phyloP scores from a whole-genome alignment of 2,797 vertebrate genomes.

The Morelia viridis region DNA sequence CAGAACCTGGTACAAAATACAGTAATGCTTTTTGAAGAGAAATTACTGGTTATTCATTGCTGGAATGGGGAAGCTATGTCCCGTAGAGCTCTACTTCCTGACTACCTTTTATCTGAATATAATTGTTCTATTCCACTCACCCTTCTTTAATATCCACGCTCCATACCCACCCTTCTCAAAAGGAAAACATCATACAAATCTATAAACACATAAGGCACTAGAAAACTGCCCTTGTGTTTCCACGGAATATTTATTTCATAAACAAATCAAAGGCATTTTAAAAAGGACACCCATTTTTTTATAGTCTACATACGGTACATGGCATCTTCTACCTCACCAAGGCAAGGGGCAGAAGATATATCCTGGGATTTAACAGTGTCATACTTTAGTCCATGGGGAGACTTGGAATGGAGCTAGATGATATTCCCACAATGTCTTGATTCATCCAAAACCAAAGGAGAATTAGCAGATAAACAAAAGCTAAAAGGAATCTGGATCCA shows the following conservation, averaged over 20 bases:
- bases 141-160: background rate
- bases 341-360: background rate
- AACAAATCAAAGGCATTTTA: background rate
- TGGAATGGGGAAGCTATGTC: background rate
- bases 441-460: background rate
- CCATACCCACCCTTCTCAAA: background rate
- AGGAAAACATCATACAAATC: background rate
- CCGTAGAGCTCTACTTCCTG: background rate
- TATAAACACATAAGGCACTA: background rate
- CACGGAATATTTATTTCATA: background rate
- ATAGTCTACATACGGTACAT: background rate
- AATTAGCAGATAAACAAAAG: background rate
- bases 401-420: background rate
- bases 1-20: background rate
- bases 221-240: background rate
- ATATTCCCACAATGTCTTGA: background rate
- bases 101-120: background rate
- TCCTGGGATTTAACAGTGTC: background rate
- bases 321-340: background rate
- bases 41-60: background rate
- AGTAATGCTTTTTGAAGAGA: background rate
- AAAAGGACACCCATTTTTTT: background rate
- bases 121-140: background rate
- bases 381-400: background rate
- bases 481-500: background rate